Base-by-base conservation (phyloP, 2,797 vertebrate species). In the Amniataba percoides region DNA sequence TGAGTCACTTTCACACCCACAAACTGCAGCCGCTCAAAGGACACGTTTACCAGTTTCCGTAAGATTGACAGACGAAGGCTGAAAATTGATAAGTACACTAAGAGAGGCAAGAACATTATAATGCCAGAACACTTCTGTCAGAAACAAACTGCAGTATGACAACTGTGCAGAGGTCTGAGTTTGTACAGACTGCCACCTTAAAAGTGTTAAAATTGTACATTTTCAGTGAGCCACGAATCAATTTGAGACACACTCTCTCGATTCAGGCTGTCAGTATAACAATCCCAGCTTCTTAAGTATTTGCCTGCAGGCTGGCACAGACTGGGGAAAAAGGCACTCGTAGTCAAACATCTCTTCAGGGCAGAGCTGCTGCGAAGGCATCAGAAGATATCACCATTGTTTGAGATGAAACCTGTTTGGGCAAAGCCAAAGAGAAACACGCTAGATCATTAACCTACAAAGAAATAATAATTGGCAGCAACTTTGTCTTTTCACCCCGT, bases 1-100 rank as follows among this genome's bases (percentile, higher is more conserved):
- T 68, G 65, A 74, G 77, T 77, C 74, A 78, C 45, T 63, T 64
- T 49, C 40, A 64, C 77, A 53, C 53, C 13, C 67, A 80, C 63
- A 40, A 58, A 36, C 48, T 34, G 36, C 42, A 52, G 63, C 25
- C 31, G 46, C 34, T 69, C 48, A 71, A 66, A 63, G 18, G 55
- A 55, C 57, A 27, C 13, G 14, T n/a, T 63, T 18, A 31, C 21
- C 62, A 53, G 51, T 45, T 57, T 52, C 55, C 25, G 27, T 36
- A 16, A 71, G 80, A 81, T 4, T 67, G 78, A 71, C 62, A 65
- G 31, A 68, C 7, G 21, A 53, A 25, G 53, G 31, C 6, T 74
- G 67, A 25, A 74, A 63, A 49, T 68, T 71, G 59, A 69, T 49
- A 53, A 4, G 42, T 9, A 36, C 34, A 36, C 7, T 12, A 39